phyloP scores from a whole-genome alignment of 1,140 invertebrate genomes.

The Mya arenaria region DNA sequence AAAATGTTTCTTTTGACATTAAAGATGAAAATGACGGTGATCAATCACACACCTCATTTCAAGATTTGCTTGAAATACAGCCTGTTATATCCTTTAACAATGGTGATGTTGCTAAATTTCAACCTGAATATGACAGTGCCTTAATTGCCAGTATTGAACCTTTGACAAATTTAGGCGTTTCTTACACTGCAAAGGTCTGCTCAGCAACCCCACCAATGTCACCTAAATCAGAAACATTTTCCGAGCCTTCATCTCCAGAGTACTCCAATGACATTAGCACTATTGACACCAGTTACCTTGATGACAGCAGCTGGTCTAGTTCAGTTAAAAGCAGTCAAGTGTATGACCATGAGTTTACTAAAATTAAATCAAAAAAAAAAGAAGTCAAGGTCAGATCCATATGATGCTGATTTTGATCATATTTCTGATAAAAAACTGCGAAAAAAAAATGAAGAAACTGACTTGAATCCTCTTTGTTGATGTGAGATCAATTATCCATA shows the following conservation, averaged over 20 bases:
- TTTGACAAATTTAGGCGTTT: no score
- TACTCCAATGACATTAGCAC: not conserved
- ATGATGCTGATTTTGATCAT: not conserved
- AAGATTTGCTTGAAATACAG: slow-evolving; percentile 33
- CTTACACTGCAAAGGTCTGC: no score
- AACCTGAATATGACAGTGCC: not conserved
- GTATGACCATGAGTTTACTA: slow-evolving; percentile 24
- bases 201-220: no score
- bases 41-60: not conserved
- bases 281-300: slow-evolving; percentile 11
- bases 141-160: no score
- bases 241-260: slow-evolving; percentile 13
- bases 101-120: slow-evolving; percentile 39
- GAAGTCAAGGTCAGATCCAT: not conserved
- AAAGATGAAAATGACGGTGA: not conserved
- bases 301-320: slow-evolving; percentile 3
- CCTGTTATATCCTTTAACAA: slow-evolving; percentile 35
- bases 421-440: slow-evolving; percentile 81
- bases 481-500: no score
- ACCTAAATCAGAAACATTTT: slow-evolving; percentile 24
- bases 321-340: slow-evolving; percentile 33
- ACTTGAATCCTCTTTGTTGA: no score
- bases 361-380: slow-evolving; percentile 34
- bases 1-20: not conserved
- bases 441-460: no score